Evolutionary conservation across 2,113 vertebrate genomes (phyloP).

Genomic region (Cyprinus carpio): DNA sequence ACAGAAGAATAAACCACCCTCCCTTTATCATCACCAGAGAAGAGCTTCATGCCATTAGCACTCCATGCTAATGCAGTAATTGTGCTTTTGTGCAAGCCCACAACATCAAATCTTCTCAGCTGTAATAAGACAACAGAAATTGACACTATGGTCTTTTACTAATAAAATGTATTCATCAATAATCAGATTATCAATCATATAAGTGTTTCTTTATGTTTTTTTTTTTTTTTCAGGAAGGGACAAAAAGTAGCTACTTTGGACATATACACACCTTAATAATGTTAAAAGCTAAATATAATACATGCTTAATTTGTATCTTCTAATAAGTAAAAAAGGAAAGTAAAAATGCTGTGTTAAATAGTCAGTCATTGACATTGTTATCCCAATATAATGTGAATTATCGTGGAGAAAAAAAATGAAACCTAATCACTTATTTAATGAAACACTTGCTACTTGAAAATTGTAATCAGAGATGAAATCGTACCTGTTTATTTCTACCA

Average conservation of each 20-base stretch:
- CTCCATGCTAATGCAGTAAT: slow-evolving; percentile 93
- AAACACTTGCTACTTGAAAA: background rate
- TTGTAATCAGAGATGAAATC: background rate
- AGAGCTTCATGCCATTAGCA: slow-evolving; percentile 96
- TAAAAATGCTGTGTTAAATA: background rate
- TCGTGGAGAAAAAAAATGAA: background rate
- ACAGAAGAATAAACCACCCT: slow-evolving; percentile 90
- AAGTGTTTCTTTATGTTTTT: background rate
- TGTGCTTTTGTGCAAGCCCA: slow-evolving; percentile 86
- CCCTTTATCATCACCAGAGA: slow-evolving; percentile 94
- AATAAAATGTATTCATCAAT: too few relatives aligned
- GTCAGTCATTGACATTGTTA: too few relatives aligned
- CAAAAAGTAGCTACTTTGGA: background rate
- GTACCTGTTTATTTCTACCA: slow-evolving; percentile 95
- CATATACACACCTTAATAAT: background rate
- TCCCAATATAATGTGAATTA: background rate
- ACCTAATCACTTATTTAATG: background rate
- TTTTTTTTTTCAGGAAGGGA: background rate
- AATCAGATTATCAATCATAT: too few relatives aligned
- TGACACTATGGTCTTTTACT: background rate
- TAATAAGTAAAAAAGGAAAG: too few relatives aligned
- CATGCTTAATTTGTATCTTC: too few relatives aligned
- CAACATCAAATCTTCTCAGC: slow-evolving; percentile 93
- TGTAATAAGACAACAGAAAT: slow-evolving; percentile 59
- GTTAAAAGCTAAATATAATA: too few relatives aligned